A percentile compares a stretch with the other conserved stretches of the same genome.
Evolutionary conservation across 2,113 vertebrate species (phyloP).

Genomic region (Lepisosteus osseus): DNA sequence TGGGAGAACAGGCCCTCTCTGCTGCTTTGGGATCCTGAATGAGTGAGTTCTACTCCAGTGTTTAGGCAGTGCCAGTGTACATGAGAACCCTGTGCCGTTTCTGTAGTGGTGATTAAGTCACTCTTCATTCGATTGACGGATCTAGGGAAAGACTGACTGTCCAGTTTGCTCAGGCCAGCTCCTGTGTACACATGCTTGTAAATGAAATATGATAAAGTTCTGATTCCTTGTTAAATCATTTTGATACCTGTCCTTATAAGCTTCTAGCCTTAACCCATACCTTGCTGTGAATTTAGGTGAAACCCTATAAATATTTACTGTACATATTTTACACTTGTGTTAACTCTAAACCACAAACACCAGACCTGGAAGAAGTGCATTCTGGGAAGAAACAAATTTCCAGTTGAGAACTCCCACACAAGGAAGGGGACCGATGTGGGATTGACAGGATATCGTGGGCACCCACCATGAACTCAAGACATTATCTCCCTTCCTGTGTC

Average conservation of each 20-base stretch:
- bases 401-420: too few species aligned
- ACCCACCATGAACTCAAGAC: too few species aligned
- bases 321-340: slow-evolving; percentile 21
- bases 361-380: not conserved
- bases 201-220: too few species aligned
- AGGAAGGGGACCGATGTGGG: not conserved
- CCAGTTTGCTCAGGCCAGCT: not conserved
- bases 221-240: not conserved
- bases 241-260: not conserved
- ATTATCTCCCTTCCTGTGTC: too few species aligned
- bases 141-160: too few species aligned
- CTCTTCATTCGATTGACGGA: too few species aligned
- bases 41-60: too few species aligned
- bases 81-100: too few species aligned
- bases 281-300: not conserved
- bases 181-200: not conserved
- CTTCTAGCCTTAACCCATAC: slow-evolving; percentile 2
- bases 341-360: not conserved
- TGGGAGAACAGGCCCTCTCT: not conserved
- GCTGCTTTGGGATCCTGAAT: slow-evolving; percentile 9
- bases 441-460: not conserved
- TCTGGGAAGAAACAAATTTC: too few species aligned
- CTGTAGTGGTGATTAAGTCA: too few species aligned
- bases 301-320: not conserved
- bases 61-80: too few species aligned